These are phyloP conservation scores for Rhadinocentrus ornatus DNA, from an alignment of 2,797 vertebrate species.

Conservation along the genomic window DNA sequence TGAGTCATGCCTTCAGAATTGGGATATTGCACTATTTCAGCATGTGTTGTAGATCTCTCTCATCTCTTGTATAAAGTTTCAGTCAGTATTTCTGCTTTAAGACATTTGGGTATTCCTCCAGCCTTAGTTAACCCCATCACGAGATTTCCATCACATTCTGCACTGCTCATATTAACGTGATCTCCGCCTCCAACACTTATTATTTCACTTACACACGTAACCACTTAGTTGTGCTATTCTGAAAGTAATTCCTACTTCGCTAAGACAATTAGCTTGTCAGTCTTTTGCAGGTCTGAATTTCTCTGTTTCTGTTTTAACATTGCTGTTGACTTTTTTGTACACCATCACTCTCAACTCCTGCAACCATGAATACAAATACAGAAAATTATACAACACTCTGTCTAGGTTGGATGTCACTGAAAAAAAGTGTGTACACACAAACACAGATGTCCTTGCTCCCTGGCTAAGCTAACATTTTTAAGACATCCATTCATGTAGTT, in stretches of 20 bases:
- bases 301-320: conserved; percentile 28
- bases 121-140: not conserved
- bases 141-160: not conserved
- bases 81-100: not conserved
- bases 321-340: conserved; percentile 23
- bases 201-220: conserved; percentile 17
- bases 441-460: conserved; percentile 4
- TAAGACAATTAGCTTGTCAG: conserved; percentile 2
- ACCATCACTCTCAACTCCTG: conserved; percentile 12
- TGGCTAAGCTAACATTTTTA: conserved; percentile 16
- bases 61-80: not conserved
- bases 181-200: conserved; percentile 10
- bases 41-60: too few species aligned
- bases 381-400: conserved; percentile 28
- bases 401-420: conserved; percentile 25
- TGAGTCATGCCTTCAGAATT: not conserved
- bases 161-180: not conserved
- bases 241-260: not conserved
- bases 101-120: not conserved
- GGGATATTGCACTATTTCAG: not conserved
- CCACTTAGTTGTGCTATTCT: conserved; percentile 11
- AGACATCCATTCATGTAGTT: conserved; percentile 7
- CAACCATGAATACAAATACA: conserved; percentile 41
- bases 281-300: conserved; percentile 1
- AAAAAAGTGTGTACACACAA: not conserved